Conservation (phyloP, 2,113 vertebrate species). For the Carollia perspicillata region DNA sequence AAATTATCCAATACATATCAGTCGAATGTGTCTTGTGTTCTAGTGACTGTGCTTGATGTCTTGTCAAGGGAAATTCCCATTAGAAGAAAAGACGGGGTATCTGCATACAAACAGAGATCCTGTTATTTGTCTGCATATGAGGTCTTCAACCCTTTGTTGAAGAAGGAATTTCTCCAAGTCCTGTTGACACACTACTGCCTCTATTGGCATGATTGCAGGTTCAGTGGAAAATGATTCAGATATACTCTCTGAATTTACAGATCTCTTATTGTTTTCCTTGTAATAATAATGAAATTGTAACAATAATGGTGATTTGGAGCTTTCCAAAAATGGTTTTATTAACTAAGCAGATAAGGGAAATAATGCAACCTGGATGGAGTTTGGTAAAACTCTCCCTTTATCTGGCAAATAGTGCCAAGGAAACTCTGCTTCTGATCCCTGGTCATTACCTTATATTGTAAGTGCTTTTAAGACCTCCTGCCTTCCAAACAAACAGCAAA, state of each 20-base stretch:
- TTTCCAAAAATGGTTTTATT: background rate
- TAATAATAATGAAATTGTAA: background rate
- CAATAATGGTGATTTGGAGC: background rate
- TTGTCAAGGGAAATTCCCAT: background rate
- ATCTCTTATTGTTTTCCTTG: background rate
- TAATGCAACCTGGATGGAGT: background rate
- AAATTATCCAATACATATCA: background rate
- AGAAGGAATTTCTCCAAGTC: background rate
- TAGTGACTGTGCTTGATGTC: background rate
- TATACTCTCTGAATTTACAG: background rate
- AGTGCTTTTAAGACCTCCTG: background rate
- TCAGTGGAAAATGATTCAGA: background rate
- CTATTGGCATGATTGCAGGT: background rate
- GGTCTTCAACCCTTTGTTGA: background rate
- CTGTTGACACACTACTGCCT: background rate
- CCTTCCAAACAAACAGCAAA: conserved; percentile 12
- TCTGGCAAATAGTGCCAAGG: background rate
- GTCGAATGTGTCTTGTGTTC: background rate
- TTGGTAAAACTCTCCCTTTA: background rate
- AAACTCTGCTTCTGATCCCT: background rate
- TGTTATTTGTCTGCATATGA: background rate
- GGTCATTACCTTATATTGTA: background rate
- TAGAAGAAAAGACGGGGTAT: background rate
- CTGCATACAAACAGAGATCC: background rate
- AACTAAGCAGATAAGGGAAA: background rate